Evolutionary conservation across 2,888 invertebrate species (phyloP).

Genomic region (Dyspetes luteomarginatus): DNA sequence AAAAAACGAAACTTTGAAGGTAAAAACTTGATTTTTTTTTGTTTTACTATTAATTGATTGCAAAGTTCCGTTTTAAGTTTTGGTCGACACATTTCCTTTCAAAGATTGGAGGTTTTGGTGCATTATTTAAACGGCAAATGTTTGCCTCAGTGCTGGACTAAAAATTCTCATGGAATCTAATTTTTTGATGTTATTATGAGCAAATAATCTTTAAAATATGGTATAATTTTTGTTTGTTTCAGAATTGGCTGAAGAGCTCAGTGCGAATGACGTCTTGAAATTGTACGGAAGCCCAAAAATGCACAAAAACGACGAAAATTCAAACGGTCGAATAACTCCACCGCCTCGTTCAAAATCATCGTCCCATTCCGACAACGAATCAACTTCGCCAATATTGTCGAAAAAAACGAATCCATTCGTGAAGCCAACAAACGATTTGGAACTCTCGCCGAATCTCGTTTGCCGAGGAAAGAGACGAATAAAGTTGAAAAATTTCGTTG

Average conservation of each 20-base stretch:
- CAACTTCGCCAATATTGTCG: conserved; percentile 62
- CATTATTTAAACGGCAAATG: no score
- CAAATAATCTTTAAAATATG: neutral
- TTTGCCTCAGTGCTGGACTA: no score
- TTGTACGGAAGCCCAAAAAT: conserved; percentile 62
- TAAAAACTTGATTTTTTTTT: conserved; percentile 39
- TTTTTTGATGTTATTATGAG: neutral
- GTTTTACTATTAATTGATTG: neutral
- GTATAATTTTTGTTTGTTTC: conserved; percentile 1
- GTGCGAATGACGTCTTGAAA: conserved; percentile 50
- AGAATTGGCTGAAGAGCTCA: conserved; percentile 65
- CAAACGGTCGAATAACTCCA: conserved; percentile 43
- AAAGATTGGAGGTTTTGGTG: no score
- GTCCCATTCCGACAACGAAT: neutral
- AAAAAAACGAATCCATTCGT: conserved; percentile 74
- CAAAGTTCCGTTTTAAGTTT: neutral
- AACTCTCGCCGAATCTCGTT: conserved; percentile 78
- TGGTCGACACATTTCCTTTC: neutral
- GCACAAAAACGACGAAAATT: conserved; percentile 47
- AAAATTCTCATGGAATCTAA: neutral
- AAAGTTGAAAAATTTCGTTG: conserved; percentile 69
- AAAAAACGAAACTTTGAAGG: conserved; percentile 70
- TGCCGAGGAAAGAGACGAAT: conserved; percentile 71
- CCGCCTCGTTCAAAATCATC: conserved; percentile 31
- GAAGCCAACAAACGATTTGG: conserved; percentile 59